Percentiles rank a stretch among this genome's conserved stretches.
phyloP scores from a whole-genome alignment of 2,888 invertebrate genomes.

The Agonopterix heracliana region DNA sequence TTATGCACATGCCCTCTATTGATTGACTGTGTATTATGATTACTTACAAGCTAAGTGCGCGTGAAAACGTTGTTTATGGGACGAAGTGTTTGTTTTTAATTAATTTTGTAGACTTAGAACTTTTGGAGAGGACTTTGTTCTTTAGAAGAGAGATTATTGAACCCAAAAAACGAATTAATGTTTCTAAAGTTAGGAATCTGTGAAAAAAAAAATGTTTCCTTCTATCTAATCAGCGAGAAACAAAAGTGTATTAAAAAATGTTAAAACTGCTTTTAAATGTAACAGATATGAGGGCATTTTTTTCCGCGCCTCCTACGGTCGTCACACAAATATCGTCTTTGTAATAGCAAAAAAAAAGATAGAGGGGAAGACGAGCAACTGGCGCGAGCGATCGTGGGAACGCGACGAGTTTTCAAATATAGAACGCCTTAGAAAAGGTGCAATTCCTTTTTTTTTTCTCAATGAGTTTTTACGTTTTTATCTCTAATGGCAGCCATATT shows the following conservation, averaged over 20 bases:
- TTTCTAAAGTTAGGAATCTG: too few species aligned
- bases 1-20: slow-evolving; percentile 55
- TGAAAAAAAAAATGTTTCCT: too few species aligned
- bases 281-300: slow-evolving; percentile 11
- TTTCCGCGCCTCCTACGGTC: slow-evolving; percentile 34
- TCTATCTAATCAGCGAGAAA: too few species aligned
- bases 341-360: slow-evolving; percentile 49
- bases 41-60: slow-evolving; percentile 47
- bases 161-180: too few species aligned
- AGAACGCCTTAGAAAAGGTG: slow-evolving; percentile 74
- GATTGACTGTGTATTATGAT: slow-evolving; percentile 56
- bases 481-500: slow-evolving; percentile 52
- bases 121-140: neutral
- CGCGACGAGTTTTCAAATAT: slow-evolving; percentile 68
- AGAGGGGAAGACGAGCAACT: slow-evolving; percentile 68
- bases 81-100: slow-evolving; percentile 38
- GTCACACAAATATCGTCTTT: slow-evolving; percentile 55
- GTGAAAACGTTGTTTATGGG: slow-evolving; percentile 43
- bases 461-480: slow-evolving; percentile 41
- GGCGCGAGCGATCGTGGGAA: slow-evolving; percentile 75
- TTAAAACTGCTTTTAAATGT: too few species aligned
- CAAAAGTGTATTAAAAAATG: too few species aligned
- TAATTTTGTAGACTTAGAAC: slow-evolving; percentile 4
- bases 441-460: slow-evolving; percentile 58
- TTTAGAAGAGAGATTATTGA: too few species aligned